Percentiles rank a stretch among this genome's conserved stretches.
These are phyloP conservation scores for Eulithis testata DNA, from an alignment of 2,888 invertebrate species.

Conservation along the genomic window DNA sequence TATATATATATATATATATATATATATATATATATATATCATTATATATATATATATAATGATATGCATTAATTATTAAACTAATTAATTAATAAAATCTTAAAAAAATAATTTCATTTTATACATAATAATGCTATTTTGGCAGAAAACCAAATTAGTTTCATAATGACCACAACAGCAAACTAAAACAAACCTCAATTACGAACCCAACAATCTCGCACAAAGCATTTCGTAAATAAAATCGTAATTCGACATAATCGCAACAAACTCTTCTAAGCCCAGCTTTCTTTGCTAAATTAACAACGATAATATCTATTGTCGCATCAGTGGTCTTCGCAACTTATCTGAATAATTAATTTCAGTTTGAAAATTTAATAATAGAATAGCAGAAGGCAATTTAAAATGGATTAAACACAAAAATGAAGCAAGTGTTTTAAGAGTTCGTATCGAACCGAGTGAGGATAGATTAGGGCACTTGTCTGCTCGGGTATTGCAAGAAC, in stretches of 20 bases:
- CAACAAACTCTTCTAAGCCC: slow-evolving; percentile 50
- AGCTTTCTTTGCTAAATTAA: slow-evolving; percentile 74
- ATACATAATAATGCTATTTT: too few species aligned
- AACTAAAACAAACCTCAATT: slow-evolving; percentile 23
- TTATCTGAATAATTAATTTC: slow-evolving; percentile 76
- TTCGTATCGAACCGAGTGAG: slow-evolving; percentile 75
- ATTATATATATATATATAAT: too few species aligned
- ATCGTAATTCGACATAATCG: slow-evolving; percentile 41
- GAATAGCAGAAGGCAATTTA: slow-evolving; percentile 74
- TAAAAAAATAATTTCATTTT: too few species aligned
- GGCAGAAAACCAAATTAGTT: slow-evolving; percentile 13
- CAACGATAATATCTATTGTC: slow-evolving; percentile 74
- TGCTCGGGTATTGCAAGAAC: slow-evolving; percentile 45
- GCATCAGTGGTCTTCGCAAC: slow-evolving; percentile 70
- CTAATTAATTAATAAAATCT: too few species aligned
- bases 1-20: too few species aligned
- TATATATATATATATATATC: too few species aligned
- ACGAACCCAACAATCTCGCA: slow-evolving; percentile 17
- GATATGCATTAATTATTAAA: too few species aligned
- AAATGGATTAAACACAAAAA: slow-evolving; percentile 82
- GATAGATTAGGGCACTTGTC: slow-evolving; percentile 79
- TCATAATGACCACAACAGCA: slow-evolving; percentile 12
- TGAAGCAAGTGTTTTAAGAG: slow-evolving; percentile 77
- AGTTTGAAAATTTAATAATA: slow-evolving; percentile 75
- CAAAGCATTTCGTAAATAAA: slow-evolving; percentile 51